Conservation (phyloP, 2,888 invertebrate species). For the Yponomeuta evonymella region DNA sequence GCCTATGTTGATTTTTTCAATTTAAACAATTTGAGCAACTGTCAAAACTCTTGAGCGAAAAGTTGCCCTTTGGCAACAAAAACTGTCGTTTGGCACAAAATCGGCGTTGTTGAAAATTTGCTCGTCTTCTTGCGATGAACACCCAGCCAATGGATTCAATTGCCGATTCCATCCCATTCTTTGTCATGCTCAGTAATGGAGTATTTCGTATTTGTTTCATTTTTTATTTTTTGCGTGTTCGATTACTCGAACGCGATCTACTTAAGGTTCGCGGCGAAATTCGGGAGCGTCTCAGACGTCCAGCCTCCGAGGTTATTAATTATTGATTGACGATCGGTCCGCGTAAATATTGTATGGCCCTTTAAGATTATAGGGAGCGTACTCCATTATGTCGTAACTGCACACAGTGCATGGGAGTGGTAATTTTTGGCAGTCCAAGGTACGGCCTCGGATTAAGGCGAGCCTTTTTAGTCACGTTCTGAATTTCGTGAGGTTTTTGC, state of each 20-base stretch:
- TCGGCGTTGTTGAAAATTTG: too few species aligned
- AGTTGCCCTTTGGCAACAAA: too few species aligned
- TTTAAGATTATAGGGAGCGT: constrained; percentile 27
- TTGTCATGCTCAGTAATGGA: constrained; percentile 58
- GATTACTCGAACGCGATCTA: constrained; percentile 75
- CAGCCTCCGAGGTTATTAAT: constrained; percentile 69
- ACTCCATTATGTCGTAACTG: constrained; percentile 30
- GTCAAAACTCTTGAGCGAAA: too few species aligned
- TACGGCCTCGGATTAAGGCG: constrained; percentile 9
- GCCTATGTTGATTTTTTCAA: too few species aligned
- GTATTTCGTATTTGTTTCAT: constrained; percentile 76
- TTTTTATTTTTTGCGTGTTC: constrained; percentile 73
- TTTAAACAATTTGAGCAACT: too few species aligned
- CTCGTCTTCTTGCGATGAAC: too few species aligned
- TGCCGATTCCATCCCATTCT: constrained; percentile 45
- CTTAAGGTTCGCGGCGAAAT: constrained; percentile 71
- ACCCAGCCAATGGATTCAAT: too few species aligned
- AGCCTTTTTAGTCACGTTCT: constrained; percentile 15
- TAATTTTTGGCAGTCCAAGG: constrained; percentile 5
- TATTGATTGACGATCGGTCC: constrained; percentile 68
- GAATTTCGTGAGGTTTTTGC: constrained; percentile 4
- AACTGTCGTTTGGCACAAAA: too few species aligned
- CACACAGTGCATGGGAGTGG: constrained; percentile 3
- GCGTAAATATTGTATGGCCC: constrained; percentile 59
- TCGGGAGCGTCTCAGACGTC: constrained; percentile 72